Conservation (phyloP, 2,113 vertebrate species). For the Nesoenas mayeri region DNA sequence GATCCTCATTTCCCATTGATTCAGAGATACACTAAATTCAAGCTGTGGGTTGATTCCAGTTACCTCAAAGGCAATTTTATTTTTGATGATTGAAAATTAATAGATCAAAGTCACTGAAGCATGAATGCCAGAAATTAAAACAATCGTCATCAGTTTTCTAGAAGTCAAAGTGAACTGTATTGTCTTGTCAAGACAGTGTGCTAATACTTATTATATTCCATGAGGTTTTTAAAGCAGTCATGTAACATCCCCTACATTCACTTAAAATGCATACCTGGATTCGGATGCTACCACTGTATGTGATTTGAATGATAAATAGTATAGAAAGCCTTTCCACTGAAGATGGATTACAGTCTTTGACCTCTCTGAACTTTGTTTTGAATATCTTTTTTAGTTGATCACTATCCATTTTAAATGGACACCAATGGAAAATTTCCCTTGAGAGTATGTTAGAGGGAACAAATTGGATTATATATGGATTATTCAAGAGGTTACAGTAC, state of each 20-base stretch:
- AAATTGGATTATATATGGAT: not conserved
- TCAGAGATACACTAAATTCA: not conserved
- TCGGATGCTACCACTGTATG: not conserved
- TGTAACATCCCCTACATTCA: not conserved
- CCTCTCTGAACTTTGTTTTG: not conserved
- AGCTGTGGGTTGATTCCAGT: not conserved
- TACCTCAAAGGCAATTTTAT: not conserved
- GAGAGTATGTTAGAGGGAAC: not conserved
- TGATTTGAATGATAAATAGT: not conserved
- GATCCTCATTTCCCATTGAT: not conserved
- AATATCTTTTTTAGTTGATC: not conserved
- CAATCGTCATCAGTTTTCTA: not conserved
- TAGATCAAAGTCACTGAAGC: not conserved
- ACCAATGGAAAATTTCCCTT: not conserved
- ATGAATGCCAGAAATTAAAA: not conserved
- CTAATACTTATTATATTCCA: not conserved
- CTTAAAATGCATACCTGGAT: not conserved
- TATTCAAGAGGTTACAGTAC: not conserved
- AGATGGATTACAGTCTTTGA: not conserved
- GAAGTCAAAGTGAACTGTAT: not conserved
- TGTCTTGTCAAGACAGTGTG: not conserved
- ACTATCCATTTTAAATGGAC: not conserved
- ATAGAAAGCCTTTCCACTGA: not conserved
- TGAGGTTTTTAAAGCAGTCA: not conserved
- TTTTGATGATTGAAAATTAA: not conserved